Evolutionary conservation across 1,140 invertebrate genomes (phyloP), one percentile per base, ranked within the genome.

Genomic region (Lepidurus couesii): DNA sequence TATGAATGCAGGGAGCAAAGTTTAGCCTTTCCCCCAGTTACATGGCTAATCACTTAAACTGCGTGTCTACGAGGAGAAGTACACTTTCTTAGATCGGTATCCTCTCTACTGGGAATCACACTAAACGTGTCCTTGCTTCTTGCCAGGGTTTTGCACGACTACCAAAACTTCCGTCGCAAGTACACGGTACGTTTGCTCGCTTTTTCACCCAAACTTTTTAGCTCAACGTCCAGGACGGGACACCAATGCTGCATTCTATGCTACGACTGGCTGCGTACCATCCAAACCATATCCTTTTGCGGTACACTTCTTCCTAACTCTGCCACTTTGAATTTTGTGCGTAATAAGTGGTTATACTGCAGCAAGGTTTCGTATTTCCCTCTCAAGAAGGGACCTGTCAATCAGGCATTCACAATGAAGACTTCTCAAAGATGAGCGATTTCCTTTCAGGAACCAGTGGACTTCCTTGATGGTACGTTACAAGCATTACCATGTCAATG

Each of bases 381-480:
- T n/a, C 53, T 65, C 53, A 65, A 65, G 53, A 65, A 65, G 21
- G 53, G 53, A 65, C 53, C 53, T 65, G 53, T 65, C 53, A 65
- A 65, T 65, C 53, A 65, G 53, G 16, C 53, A 13, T 7, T 65
- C 53, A 65, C 53, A 65, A 65, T 16, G 53, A 65, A 65, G 53
- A 65, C 53, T n/a, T 65, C 53, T 21, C 53, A 65, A 21, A n/a
- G 53, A 65, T 65, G 53, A 65, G 53, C 53, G 53, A 65, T 65
- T 65, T 65, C 53, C 53, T 65, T 65, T 65, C 53, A 65, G 53
- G 53, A 65, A 65, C 53, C 53, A 21, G 53, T 65, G 53, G 21
- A 65, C 53, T 65, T 65, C 53, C 53, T 65, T 65, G 53, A 21
- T 65, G 21, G 53, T 21, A 65, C 53, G 13, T 65, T 16, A 21